A percentile compares a stretch with the other conserved stretches of the same genome.
phyloP scores from a whole-genome alignment of 2,113 vertebrate genomes.

The Engystomops pustulosus region DNA sequence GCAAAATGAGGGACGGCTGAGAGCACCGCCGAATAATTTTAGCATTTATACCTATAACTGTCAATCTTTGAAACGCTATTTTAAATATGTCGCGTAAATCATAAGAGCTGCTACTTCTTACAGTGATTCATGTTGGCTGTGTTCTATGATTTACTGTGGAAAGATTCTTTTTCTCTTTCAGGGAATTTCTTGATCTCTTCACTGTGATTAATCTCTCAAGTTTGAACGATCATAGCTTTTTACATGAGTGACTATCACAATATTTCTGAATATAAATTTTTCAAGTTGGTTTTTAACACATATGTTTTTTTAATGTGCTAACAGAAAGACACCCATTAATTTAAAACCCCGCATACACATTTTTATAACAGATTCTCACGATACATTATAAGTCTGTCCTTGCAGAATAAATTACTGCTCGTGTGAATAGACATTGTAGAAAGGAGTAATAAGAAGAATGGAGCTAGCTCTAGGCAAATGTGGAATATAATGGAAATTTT shows the following conservation, averaged over 20 bases:
- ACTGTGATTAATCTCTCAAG: conserved; percentile 68
- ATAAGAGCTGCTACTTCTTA: conserved; percentile 66
- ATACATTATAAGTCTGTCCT: conserved; percentile 58
- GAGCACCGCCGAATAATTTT: conserved; percentile 70
- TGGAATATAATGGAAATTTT: conserved; percentile 38
- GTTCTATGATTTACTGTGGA: conserved; percentile 69
- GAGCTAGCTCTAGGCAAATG: conserved; percentile 46
- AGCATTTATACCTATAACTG: conserved; percentile 69
- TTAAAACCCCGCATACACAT: conserved; percentile 63
- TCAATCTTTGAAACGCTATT: conserved; percentile 67
- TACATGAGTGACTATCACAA: conserved; percentile 65
- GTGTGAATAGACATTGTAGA: conserved; percentile 56
- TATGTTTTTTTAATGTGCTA: conserved; percentile 59
- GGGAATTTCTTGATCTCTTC: conserved; percentile 65
- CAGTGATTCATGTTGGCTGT: conserved; percentile 68
- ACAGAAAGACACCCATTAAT: conserved; percentile 65
- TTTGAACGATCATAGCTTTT: conserved; percentile 69
- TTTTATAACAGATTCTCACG: conserved; percentile 47
- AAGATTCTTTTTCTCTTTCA: conserved; percentile 70
- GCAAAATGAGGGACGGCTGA: conserved; percentile 68
- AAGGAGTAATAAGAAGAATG: conserved; percentile 14
- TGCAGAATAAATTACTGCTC: conserved; percentile 36
- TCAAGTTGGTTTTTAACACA: conserved; percentile 54
- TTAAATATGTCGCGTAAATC: conserved; percentile 70
- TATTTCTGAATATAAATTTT: conserved; percentile 62